These are phyloP conservation scores for Pseudopipra pipra DNA, from an alignment of 2,113 vertebrate genomes.

Conservation along the genomic window DNA sequence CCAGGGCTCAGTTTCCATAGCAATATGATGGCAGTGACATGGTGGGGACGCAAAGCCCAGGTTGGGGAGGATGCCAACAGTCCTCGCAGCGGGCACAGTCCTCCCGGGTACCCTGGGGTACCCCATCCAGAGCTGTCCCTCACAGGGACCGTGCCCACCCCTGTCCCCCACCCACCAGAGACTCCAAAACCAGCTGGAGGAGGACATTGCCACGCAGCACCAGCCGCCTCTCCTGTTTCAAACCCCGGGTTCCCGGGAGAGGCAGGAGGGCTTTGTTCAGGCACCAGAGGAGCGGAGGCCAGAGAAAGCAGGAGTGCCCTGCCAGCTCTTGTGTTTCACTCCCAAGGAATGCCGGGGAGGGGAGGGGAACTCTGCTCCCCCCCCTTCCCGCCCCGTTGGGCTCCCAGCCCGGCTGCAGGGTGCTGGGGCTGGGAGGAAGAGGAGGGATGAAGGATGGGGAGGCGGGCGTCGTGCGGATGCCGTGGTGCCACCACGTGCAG, in stretches of 20 bases:
- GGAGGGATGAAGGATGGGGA: constrained; percentile 6
- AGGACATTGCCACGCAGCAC: not conserved
- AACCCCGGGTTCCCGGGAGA: constrained; percentile 37
- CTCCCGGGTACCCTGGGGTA: not conserved
- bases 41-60: not conserved
- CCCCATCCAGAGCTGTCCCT: not conserved
- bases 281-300: constrained; percentile 49
- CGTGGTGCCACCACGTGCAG: not conserved
- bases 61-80: not conserved
- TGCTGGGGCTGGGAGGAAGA: not conserved
- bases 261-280: constrained; percentile 62
- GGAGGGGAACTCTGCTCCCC: not conserved
- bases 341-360: constrained; percentile 71
- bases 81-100: not conserved
- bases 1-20: constrained; percentile 46
- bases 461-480: not conserved
- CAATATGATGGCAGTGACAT: not conserved
- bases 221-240: constrained; percentile 10
- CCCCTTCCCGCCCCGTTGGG: not conserved
- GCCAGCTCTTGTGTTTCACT: constrained; percentile 73
- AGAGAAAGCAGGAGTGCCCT: constrained; percentile 58
- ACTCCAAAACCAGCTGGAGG: not conserved
- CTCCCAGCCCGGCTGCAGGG: constrained; percentile 17
- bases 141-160: fast-evolving
- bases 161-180: not conserved